Conservation (phyloP, 2,797 vertebrate species). For the Pseudomugil tenellus region DNA sequence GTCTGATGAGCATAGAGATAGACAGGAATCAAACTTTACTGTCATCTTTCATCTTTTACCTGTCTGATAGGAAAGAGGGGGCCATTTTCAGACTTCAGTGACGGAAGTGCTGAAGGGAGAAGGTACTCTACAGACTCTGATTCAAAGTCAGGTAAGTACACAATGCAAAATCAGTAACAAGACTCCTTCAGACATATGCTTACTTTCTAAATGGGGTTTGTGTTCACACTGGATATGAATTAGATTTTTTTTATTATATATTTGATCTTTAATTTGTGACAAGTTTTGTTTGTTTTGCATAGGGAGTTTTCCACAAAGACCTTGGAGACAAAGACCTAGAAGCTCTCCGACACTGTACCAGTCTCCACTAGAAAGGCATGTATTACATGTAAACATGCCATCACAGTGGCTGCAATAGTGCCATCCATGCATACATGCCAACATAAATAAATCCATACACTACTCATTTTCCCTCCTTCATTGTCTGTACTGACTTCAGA, state of each 20-base stretch:
- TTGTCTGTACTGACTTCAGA: conserved; percentile 36
- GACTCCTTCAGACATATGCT: not conserved
- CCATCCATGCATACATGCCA: conserved; percentile 12
- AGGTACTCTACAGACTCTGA: conserved; percentile 83
- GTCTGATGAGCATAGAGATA: conserved; percentile 20
- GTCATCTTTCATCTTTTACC: conserved; percentile 54
- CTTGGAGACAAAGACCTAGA: conserved; percentile 78
- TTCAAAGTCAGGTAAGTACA: conserved; percentile 79
- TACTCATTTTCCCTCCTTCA: not conserved
- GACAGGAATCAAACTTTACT: conserved; percentile 38
- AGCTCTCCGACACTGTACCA: conserved; percentile 75
- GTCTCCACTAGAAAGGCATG: conserved; percentile 75
- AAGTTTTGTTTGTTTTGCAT: conserved; percentile 26
- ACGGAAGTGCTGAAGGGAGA: conserved; percentile 80
- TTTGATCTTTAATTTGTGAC: conserved; percentile 4
- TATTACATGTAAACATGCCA: not conserved
- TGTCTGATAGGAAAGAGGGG: conserved; percentile 82
- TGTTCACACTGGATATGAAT: not conserved
- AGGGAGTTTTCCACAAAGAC: conserved; percentile 81
- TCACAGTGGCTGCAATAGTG: not conserved
- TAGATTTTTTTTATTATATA: not conserved
- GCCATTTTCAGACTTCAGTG: conserved; percentile 80
- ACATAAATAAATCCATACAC: conserved; percentile 10
- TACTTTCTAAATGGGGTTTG: not conserved
- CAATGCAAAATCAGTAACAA: not conserved